Percentiles rank a stretch among this genome's conserved stretches.
Evolutionary conservation across 2,797 vertebrate genomes (phyloP).

Genomic region (Gadopsis marmoratus): DNA sequence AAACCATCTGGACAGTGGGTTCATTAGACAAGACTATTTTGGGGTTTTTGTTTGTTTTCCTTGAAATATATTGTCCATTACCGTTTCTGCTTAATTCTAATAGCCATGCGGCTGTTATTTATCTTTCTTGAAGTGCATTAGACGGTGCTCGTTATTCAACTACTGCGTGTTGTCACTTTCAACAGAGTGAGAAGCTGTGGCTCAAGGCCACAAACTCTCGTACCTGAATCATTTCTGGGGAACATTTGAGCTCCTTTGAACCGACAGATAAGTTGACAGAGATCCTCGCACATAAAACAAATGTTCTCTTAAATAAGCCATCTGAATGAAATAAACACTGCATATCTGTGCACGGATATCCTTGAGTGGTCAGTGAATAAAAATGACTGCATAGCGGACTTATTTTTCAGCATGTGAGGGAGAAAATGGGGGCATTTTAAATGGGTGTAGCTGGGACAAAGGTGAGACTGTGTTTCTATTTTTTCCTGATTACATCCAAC

Average conservation of each 20-base stretch:
- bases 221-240: slow-evolving; percentile 17
- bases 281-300: not conserved
- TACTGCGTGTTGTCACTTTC: slow-evolving; percentile 6
- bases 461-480: not conserved
- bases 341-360: slow-evolving; percentile 7
- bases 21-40: slow-evolving; percentile 37
- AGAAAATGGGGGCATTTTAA: slow-evolving; percentile 1
- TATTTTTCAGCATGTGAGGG: slow-evolving; percentile 4
- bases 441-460: slow-evolving; percentile 33
- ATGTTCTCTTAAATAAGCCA: slow-evolving; percentile 27
- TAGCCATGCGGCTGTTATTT: slow-evolving; percentile 14
- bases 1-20: slow-evolving; percentile 49
- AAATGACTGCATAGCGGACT: not conserved
- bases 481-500: slow-evolving; percentile 23
- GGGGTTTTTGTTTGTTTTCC: slow-evolving; percentile 15
- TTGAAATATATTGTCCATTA: slow-evolving; percentile 25
- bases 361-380: not conserved
- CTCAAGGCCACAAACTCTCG: slow-evolving; percentile 13
- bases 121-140: slow-evolving; percentile 9
- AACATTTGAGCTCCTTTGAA: slow-evolving; percentile 28
- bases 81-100: slow-evolving; percentile 18
- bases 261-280: slow-evolving; percentile 27
- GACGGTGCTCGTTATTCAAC: slow-evolving; percentile 5
- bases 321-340: slow-evolving; percentile 10
- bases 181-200: not conserved